A percentile compares a stretch with the other conserved stretches of the same genome.
Conservation (phyloP, 1,140 invertebrate species). For the Pseudoatta argentina region DNA sequence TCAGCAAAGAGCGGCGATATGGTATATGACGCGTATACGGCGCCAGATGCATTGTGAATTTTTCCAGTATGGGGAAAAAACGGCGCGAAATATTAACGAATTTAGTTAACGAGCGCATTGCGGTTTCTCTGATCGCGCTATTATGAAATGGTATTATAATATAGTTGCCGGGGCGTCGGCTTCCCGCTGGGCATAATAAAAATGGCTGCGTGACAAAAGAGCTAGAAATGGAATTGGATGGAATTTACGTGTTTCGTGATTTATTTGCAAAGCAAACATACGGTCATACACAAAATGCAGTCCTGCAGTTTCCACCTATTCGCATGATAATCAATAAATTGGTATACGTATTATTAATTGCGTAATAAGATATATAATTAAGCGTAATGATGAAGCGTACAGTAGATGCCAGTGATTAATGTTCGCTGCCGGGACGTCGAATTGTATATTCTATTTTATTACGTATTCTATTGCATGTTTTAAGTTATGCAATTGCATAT, state of each 20-base stretch:
- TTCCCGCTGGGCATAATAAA: neutral
- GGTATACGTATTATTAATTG: conserved; percentile 14
- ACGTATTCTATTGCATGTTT: too few relatives aligned
- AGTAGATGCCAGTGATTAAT: neutral
- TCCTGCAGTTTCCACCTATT: neutral
- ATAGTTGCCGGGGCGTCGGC: neutral
- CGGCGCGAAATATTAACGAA: neutral
- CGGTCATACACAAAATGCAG: conserved; percentile 1
- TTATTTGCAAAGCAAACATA: conserved; percentile 32
- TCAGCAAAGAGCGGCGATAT: conserved; percentile 6
- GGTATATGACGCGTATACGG: neutral
- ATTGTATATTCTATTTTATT: neutral
- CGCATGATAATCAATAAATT: conserved; percentile 9
- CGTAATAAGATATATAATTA: conserved; percentile 16
- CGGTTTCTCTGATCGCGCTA: neutral
- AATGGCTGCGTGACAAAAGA: conserved; percentile 18
- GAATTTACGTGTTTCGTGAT: neutral
- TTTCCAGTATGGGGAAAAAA: neutral
- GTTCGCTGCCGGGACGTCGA: neutral
- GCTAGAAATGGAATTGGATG: conserved; percentile 6
- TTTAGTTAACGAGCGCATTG: conserved; percentile 11
- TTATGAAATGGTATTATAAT: conserved; percentile 26
- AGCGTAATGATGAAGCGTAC: neutral
- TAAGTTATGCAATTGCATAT: neutral
- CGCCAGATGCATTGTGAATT: conserved; percentile 2